Evolutionary conservation across 2,113 vertebrate genomes (phyloP).

Genomic region (Pelodiscus sinensis): DNA sequence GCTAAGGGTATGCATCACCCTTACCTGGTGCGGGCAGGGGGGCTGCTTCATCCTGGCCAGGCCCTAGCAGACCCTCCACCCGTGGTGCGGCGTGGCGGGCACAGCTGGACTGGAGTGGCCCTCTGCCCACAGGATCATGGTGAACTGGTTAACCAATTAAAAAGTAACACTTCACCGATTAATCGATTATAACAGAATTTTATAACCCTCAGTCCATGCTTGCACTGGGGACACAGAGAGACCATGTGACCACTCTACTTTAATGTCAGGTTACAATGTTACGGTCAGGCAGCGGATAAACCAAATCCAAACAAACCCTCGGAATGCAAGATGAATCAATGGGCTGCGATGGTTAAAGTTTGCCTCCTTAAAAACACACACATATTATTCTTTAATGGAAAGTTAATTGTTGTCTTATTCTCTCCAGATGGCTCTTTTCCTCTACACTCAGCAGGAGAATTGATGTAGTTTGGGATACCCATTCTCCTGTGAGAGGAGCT

Average conservation of each 20-base stretch:
- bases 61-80: too few species aligned
- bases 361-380: slow-evolving; percentile 79
- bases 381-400: slow-evolving; percentile 84
- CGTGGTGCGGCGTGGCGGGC: too few species aligned
- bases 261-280: rapidly evolving
- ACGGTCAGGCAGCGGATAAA: background rate
- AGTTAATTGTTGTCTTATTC: slow-evolving; percentile 84
- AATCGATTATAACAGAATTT: too few species aligned
- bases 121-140: too few species aligned
- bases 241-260: background rate
- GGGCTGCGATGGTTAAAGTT: slow-evolving; percentile 72
- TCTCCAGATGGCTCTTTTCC: slow-evolving; percentile 81
- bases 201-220: background rate
- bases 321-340: slow-evolving; percentile 59
- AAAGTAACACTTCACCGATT: too few species aligned
- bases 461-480: slow-evolving; percentile 45
- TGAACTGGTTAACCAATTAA: too few species aligned
- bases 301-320: background rate
- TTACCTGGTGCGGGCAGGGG: too few species aligned
- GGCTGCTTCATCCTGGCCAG: too few species aligned
- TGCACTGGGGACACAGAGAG: background rate
- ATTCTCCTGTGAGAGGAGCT: slow-evolving; percentile 27
- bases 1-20: too few species aligned
- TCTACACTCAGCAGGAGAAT: slow-evolving; percentile 72
- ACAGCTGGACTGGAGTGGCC: too few species aligned